Conservation (phyloP, 2,888 invertebrate genomes). For the Callinectes sapidus region DNA sequence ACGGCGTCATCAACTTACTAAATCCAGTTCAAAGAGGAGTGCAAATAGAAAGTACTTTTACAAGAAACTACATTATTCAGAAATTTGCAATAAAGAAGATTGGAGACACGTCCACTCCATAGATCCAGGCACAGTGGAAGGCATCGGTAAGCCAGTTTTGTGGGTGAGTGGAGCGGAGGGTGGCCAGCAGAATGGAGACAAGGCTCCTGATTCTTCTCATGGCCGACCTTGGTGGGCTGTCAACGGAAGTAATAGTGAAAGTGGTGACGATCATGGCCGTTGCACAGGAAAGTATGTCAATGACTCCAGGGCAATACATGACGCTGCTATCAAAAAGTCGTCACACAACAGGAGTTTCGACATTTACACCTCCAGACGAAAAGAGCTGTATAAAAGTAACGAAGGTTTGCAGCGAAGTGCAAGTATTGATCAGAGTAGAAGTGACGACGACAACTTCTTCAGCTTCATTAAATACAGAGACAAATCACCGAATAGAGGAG, state of each 20-base stretch:
- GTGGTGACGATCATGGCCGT: not conserved
- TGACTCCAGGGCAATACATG: not conserved
- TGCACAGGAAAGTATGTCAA: not conserved
- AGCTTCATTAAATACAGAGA: slow-evolving; percentile 53
- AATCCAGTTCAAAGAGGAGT: not conserved
- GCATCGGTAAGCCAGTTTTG: not conserved
- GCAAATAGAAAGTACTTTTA: slow-evolving; percentile 38
- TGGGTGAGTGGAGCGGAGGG: slow-evolving; percentile 17
- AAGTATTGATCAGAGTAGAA: slow-evolving; percentile 53
- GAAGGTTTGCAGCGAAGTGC: slow-evolving; percentile 42
- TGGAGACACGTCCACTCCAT: not conserved
- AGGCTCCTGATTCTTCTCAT: slow-evolving; percentile 13
- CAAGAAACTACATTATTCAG: slow-evolving; percentile 22
- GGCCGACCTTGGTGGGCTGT: slow-evolving; percentile 51
- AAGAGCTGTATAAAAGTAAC: slow-evolving; percentile 14
- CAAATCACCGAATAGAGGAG: slow-evolving; percentile 27
- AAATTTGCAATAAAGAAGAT: slow-evolving; percentile 15
- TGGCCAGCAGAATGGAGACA: slow-evolving; percentile 47
- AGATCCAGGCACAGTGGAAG: slow-evolving; percentile 13
- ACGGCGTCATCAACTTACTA: not conserved
- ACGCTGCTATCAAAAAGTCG: slow-evolving; percentile 5
- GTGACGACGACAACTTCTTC: slow-evolving; percentile 38
- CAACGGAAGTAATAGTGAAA: slow-evolving; percentile 43
- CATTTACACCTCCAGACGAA: not conserved
- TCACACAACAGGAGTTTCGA: slow-evolving; percentile 51